These are phyloP conservation scores for Drosophila lutescens DNA, from an alignment of 2,888 invertebrate genomes.

Conservation along the genomic window DNA sequence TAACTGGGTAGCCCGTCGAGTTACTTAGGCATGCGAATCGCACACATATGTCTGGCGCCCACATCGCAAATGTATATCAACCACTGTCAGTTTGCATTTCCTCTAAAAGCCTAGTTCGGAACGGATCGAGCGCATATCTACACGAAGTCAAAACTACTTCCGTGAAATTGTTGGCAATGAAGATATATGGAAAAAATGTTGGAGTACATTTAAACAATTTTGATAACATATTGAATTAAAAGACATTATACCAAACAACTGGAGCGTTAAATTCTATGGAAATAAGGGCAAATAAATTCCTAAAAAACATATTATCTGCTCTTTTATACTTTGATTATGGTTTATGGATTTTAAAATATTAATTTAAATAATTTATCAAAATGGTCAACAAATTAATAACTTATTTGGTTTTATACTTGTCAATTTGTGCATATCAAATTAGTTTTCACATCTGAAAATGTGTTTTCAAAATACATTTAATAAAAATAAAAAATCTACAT, in stretches of 20 bases:
- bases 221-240: neutral
- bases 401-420: too few relatives aligned
- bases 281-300: neutral
- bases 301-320: neutral
- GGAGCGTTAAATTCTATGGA: neutral
- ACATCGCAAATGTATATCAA: slow-evolving; percentile 21
- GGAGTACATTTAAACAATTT: neutral
- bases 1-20: slow-evolving; percentile 1
- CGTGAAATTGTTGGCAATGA: slow-evolving; percentile 13
- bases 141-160: slow-evolving; percentile 16
- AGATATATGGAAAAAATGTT: neutral
- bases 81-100: slow-evolving; percentile 18
- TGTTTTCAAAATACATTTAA: too few relatives aligned
- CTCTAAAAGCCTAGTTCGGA: slow-evolving; percentile 23
- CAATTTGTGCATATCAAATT: too few relatives aligned
- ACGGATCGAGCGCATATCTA: slow-evolving; percentile 3
- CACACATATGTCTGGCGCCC: slow-evolving; percentile 35
- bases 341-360: too few relatives aligned
- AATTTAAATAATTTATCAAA: too few relatives aligned
- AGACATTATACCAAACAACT: neutral
- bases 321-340: too few relatives aligned
- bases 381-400: too few relatives aligned
- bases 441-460: too few relatives aligned
- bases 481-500: too few relatives aligned
- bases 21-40: slow-evolving; percentile 45